Evolutionary conservation across 2,113 vertebrate species (phyloP).

Genomic region (Eleginops maclovinus): DNA sequence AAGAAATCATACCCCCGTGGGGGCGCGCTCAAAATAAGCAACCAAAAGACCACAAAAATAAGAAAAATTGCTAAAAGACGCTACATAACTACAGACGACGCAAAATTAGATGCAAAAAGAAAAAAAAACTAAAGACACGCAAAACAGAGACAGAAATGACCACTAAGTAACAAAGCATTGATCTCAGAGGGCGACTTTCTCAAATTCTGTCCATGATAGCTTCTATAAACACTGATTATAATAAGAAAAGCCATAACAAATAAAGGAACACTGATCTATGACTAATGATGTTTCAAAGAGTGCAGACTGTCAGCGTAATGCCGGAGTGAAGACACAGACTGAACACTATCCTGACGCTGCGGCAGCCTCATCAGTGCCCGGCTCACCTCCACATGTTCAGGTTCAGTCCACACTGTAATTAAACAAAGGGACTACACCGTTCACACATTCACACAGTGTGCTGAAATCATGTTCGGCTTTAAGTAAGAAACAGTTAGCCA

Average conservation of each 20-base stretch:
- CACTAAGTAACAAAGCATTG: background rate
- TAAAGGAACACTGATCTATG: background rate
- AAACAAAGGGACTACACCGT: background rate
- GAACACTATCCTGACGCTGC: background rate
- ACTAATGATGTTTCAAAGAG: background rate
- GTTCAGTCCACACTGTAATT: slow-evolving; percentile 31
- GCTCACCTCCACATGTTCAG: slow-evolving; percentile 15
- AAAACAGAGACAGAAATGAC: background rate
- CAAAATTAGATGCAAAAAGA: background rate
- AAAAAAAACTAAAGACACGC: background rate
- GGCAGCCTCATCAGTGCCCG: slow-evolving; percentile 3
- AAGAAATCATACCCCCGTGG: too few relatives aligned
- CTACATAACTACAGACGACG: background rate
- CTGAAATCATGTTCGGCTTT: background rate
- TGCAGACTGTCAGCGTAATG: background rate
- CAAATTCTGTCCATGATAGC: background rate
- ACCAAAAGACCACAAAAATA: background rate
- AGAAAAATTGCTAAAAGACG: background rate
- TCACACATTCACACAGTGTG: background rate
- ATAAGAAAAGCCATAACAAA: background rate
- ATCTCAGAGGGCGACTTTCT: background rate
- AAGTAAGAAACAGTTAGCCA: background rate
- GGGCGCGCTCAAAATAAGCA: background rate
- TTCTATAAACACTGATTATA: background rate
- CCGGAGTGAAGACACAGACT: background rate